phyloP scores from a whole-genome alignment of 2,888 invertebrate species.

The Caradrina clavipalpis region DNA sequence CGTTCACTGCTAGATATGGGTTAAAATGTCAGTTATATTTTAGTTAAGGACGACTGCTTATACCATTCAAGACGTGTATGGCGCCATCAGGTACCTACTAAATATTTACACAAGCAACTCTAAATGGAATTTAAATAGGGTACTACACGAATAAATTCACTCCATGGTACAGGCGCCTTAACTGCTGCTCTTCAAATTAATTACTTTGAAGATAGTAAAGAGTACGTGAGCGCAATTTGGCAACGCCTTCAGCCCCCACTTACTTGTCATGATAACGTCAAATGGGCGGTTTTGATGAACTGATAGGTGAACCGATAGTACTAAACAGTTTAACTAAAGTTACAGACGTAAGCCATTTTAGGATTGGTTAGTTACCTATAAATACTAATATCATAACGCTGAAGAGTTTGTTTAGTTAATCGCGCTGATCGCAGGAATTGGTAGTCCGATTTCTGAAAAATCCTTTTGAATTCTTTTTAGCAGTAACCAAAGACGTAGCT shows the following conservation, averaged over 20 bases:
- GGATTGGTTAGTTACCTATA: too few relatives aligned
- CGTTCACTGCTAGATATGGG: too few relatives aligned
- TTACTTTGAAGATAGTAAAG: constrained; percentile 70
- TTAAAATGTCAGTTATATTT: not conserved
- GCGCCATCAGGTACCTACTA: not conserved
- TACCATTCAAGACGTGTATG: not conserved
- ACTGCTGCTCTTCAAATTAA: constrained; percentile 66
- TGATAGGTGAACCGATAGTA: constrained; percentile 52
- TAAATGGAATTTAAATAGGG: constrained; percentile 33
- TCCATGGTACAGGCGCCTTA: constrained; percentile 16
- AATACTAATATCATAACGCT: too few relatives aligned
- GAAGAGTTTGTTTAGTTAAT: too few relatives aligned
- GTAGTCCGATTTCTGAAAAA: too few relatives aligned
- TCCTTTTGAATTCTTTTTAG: too few relatives aligned
- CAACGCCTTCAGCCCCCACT: constrained; percentile 59
- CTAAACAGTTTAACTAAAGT: not conserved
- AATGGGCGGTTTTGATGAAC: constrained; percentile 64
- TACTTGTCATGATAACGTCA: constrained; percentile 64
- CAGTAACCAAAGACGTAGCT: too few relatives aligned
- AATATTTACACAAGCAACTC: constrained; percentile 12
- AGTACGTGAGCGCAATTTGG: constrained; percentile 70
- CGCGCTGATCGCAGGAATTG: too few relatives aligned
- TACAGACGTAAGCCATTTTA: too few relatives aligned
- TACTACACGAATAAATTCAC: constrained; percentile 32
- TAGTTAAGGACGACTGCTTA: not conserved